These are phyloP conservation scores for Coelinius sp. DNA, from an alignment of 2,888 invertebrate genomes.

Conservation along the genomic window DNA sequence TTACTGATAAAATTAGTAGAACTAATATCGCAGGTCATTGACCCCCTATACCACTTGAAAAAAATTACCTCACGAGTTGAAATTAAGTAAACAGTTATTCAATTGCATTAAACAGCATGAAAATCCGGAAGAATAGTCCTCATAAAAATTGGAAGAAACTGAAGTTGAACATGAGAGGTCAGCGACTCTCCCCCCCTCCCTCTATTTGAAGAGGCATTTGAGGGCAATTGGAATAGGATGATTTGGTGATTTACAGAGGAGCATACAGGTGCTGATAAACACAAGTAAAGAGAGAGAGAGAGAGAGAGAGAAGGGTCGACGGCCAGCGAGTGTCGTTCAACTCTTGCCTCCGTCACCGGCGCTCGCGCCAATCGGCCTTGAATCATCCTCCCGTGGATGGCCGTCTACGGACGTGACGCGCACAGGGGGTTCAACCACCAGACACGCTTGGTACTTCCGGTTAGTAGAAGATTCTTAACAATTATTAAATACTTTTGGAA, in stretches of 20 bases:
- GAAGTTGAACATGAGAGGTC: background rate
- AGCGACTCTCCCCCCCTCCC: slow-evolving; percentile 43
- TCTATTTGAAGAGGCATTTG: slow-evolving; percentile 22
- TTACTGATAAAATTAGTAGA: background rate
- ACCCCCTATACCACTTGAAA: too few relatives aligned
- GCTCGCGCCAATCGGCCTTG: slow-evolving; percentile 60
- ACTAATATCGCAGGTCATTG: background rate
- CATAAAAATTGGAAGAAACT: background rate
- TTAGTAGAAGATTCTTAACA: background rate
- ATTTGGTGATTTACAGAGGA: slow-evolving; percentile 6
- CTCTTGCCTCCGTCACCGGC: slow-evolving; percentile 56
- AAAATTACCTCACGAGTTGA: background rate
- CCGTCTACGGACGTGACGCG: slow-evolving; percentile 1
- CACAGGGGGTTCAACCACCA: slow-evolving; percentile 15
- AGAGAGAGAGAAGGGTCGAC: slow-evolving; percentile 62
- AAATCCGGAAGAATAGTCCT: background rate
- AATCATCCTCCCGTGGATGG: slow-evolving; percentile 54
- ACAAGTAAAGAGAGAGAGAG: slow-evolving; percentile 9
- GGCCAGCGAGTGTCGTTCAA: slow-evolving; percentile 69
- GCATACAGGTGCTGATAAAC: slow-evolving; percentile 1
- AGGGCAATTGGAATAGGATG: slow-evolving; percentile 1
- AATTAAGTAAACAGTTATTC: background rate
- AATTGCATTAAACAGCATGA: background rate
- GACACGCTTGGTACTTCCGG: slow-evolving; percentile 14
- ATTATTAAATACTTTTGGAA: too few relatives aligned